Conservation (phyloP, 2,888 invertebrate species). For the Charanyca ferruginea region DNA sequence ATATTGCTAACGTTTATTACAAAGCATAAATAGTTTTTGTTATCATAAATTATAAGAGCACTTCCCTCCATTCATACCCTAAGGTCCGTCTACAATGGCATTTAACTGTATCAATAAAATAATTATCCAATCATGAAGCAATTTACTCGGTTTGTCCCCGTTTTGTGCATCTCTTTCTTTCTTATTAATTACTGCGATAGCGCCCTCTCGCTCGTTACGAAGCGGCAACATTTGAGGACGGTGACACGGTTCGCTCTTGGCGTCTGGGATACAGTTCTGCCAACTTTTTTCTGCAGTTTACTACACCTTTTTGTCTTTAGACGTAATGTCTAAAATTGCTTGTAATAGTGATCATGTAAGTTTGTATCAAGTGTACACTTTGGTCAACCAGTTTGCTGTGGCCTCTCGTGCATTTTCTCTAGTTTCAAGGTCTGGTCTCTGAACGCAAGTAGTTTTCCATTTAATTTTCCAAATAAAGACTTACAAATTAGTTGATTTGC, state of each 20-base stretch:
- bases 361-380: conserved; percentile 74
- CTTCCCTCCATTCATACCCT: conserved; percentile 72
- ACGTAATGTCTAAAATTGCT: conserved; percentile 42
- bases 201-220: conserved; percentile 70
- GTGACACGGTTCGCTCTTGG: conserved; percentile 78
- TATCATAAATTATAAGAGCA: conserved; percentile 69
- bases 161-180: conserved; percentile 68
- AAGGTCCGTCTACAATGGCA: conserved; percentile 77
- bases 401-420: conserved; percentile 78
- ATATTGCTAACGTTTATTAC: conserved; percentile 36
- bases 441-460: conserved; percentile 68
- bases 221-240: conserved; percentile 79
- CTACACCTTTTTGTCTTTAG: background rate
- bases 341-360: background rate
- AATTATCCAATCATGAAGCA: conserved; percentile 90
- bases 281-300: conserved; percentile 50
- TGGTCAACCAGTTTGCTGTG: conserved; percentile 75
- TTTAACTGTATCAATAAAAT: conserved; percentile 89
- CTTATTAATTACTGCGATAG: conserved; percentile 42
- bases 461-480: conserved; percentile 74
- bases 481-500: conserved; percentile 71
- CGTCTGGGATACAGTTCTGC: conserved; percentile 73
- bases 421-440: conserved; percentile 79
- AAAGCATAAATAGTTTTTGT: conserved; percentile 51
- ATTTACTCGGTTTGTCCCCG: conserved; percentile 85